Conservation (phyloP, 1,140 invertebrate genomes). For the Leptinotarsa texana region DNA sequence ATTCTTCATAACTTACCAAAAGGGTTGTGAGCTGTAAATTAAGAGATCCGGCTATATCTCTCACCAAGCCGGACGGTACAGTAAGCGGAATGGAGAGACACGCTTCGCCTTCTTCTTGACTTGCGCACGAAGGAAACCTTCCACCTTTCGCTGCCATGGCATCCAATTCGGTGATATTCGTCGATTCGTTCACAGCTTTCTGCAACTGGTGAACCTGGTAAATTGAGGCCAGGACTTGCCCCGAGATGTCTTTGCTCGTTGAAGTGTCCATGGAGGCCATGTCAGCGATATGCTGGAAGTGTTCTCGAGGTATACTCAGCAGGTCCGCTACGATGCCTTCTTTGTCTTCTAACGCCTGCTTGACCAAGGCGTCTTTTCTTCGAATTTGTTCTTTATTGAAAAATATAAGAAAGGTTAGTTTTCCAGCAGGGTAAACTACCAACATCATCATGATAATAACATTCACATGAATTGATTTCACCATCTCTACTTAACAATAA, state of each 20-base stretch:
- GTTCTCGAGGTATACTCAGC: slow-evolving; percentile 72
- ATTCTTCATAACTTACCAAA: slow-evolving; percentile 56
- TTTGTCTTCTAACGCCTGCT: slow-evolving; percentile 73
- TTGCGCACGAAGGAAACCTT: slow-evolving; percentile 43
- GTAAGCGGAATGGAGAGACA: slow-evolving; percentile 30
- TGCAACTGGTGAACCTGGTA: slow-evolving; percentile 61
- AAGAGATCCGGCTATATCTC: slow-evolving; percentile 59
- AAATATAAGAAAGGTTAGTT: neutral
- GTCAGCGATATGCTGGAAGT: slow-evolving; percentile 69
- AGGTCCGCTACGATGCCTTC: slow-evolving; percentile 76
- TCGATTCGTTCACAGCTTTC: slow-evolving; percentile 58
- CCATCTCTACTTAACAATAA: no score
- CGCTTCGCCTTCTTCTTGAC: slow-evolving; percentile 37
- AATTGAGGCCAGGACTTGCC: slow-evolving; percentile 72
- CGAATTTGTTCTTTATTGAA: slow-evolving; percentile 67
- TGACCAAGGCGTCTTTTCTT: slow-evolving; percentile 72
- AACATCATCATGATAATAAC: no score
- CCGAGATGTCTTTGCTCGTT: slow-evolving; percentile 65
- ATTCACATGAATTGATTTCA: no score
- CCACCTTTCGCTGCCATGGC: slow-evolving; percentile 51
- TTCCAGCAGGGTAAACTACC: no score
- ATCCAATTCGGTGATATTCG: slow-evolving; percentile 59
- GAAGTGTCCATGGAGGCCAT: slow-evolving; percentile 61
- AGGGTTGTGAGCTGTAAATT: slow-evolving; percentile 64
- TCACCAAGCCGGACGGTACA: slow-evolving; percentile 60